These are phyloP conservation scores for Callyntrura guangdongensis DNA, from an alignment of 2,888 invertebrate species.

Conservation along the genomic window DNA sequence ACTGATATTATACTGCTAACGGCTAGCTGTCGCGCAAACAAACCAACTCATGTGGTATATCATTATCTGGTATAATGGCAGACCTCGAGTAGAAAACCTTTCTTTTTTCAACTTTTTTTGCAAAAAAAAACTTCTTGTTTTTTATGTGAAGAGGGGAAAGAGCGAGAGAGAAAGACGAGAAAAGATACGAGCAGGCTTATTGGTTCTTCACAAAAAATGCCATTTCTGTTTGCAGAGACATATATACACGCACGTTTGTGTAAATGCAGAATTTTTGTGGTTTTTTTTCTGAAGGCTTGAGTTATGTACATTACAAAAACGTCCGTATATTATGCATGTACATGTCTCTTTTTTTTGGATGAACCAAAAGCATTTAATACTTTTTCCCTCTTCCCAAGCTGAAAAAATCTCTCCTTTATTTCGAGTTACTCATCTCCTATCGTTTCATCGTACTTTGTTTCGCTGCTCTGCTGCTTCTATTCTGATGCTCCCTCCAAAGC, in stretches of 20 bases:
- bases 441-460: constrained; percentile 23
- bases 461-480: not conserved
- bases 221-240: not conserved
- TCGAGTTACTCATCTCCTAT: constrained; percentile 68
- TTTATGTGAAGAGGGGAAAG: not conserved
- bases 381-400: constrained; percentile 28
- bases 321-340: not conserved
- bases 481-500: not conserved
- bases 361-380: constrained; percentile 14
- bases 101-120: constrained; percentile 30
- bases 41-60: constrained; percentile 24
- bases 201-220: constrained; percentile 55
- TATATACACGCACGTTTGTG: too few species aligned
- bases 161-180: not conserved
- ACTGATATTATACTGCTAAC: constrained; percentile 18
- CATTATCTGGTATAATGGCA: constrained; percentile 11
- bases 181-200: constrained; percentile 47
- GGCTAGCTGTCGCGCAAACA: constrained; percentile 25
- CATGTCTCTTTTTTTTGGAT: not conserved
- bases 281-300: not conserved
- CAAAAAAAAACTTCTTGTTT: constrained; percentile 40
- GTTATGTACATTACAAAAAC: not conserved
- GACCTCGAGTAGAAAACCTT: not conserved
- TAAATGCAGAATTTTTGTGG: constrained; percentile 20
- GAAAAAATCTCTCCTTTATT: constrained; percentile 51